Conservation (phyloP, 2,113 vertebrate genomes). For the Hyperoodon ampullatus region DNA sequence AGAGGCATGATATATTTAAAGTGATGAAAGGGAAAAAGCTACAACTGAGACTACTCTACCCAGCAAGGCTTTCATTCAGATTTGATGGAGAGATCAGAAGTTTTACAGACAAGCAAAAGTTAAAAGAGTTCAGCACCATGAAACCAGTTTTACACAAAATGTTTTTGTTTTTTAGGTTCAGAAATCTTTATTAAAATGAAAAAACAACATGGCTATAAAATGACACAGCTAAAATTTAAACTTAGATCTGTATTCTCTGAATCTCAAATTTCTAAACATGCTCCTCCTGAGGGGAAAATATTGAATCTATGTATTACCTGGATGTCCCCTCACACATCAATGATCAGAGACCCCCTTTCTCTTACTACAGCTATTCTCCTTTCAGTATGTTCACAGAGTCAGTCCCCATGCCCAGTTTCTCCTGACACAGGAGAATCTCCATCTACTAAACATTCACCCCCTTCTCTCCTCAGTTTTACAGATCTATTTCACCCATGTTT, state of each 20-base stretch:
- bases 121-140: background rate
- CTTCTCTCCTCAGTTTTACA: background rate
- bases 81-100: background rate
- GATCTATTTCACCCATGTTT: background rate
- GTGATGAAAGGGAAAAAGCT: background rate
- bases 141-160: background rate
- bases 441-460: background rate
- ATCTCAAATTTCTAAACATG: background rate
- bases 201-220: background rate
- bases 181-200: background rate
- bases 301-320: background rate
- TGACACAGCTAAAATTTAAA: background rate
- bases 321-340: background rate
- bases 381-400: background rate
- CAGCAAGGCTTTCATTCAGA: background rate
- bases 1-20: background rate
- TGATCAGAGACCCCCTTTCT: background rate
- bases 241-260: background rate
- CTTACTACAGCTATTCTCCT: background rate
- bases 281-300: background rate
- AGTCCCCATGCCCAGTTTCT: background rate
- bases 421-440: background rate
- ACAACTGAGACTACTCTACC: background rate
- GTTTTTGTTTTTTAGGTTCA: background rate
- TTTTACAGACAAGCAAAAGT: background rate